These are phyloP conservation scores for Spodoptera picta DNA, from an alignment of 2,888 invertebrate genomes.

Conservation along the genomic window DNA sequence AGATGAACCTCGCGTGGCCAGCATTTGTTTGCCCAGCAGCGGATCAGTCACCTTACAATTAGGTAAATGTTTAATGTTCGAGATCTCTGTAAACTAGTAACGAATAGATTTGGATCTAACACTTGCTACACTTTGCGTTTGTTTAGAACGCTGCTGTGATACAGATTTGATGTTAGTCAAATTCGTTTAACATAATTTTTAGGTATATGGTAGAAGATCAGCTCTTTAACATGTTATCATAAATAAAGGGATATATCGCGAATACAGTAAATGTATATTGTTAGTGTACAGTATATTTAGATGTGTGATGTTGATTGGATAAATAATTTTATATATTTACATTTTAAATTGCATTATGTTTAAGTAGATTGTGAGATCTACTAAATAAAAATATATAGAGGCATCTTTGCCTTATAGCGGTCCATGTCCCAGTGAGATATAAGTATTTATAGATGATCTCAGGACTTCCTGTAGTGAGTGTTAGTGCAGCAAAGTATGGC, in stretches of 20 bases:
- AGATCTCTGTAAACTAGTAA: conserved; percentile 38
- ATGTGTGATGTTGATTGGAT: conserved; percentile 32
- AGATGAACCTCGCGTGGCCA: conserved; percentile 31
- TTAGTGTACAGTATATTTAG: conserved; percentile 37
- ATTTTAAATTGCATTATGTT: conserved; percentile 18
- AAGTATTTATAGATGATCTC: conserved; percentile 41
- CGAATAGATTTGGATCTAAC: conserved; percentile 39
- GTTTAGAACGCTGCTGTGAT: conserved; percentile 2
- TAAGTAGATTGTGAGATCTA: not conserved
- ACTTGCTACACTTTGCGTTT: conserved; percentile 50
- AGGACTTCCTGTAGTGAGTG: conserved; percentile 31
- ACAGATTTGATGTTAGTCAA: conserved; percentile 8
- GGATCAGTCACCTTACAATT: conserved; percentile 27
- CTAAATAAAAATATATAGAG: conserved; percentile 14
- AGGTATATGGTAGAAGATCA: conserved; percentile 21
- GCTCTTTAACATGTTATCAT: conserved; percentile 18
- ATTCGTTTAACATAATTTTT: conserved; percentile 13
- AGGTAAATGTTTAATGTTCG: conserved; percentile 23
- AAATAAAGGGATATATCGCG: conserved; percentile 6
- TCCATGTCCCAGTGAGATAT: conserved; percentile 1
- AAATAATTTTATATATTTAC: conserved; percentile 34
- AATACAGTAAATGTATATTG: conserved; percentile 11
- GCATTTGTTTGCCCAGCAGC: conserved; percentile 25
- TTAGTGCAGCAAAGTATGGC: conserved; percentile 46
- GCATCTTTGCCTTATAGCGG: not conserved